Base-by-base conservation (phyloP, 2,888 invertebrate genomes). In the Eilema caniola region DNA sequence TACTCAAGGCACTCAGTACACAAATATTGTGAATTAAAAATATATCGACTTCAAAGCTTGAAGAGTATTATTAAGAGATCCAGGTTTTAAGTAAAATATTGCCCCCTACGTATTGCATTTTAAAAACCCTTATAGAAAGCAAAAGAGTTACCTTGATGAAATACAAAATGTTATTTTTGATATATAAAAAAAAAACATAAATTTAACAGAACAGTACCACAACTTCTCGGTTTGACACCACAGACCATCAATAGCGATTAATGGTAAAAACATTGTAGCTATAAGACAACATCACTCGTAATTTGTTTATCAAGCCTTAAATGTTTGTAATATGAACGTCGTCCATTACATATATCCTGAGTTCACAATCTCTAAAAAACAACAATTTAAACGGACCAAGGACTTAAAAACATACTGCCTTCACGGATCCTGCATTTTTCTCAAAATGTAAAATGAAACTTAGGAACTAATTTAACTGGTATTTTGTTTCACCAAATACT, bases 161-260 rank as follows among this genome's bases (percentile, higher is more conserved):
- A 80, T 70, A 73, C 64, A 77, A 76, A 70, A 73, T 71, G 77
- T 81, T 79, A 82, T 71, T 78, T 67, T 73, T 37, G 61, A 74
- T 69, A 73, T 28, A 64, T 57, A 20, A 71, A 76, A 71, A 73
- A 67, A 70, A 67, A 69, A 70, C 63, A 57, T 31, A 62, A 62
- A 83, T 86, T 87, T 86, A 89, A 88, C 82, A 88, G 89, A 92
- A 92, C 93, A 93, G 92, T 89, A 89, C 88, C 85, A 89, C 81
- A 88, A 89, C 72, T 71, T 76, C 66, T 83, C 74, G 73, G 71
- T 85, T 84, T 79, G 79, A 81, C 85, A 79, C 77, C 76, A 81
- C 77, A 80, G 83, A 76, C 84, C 79, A 82, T 82, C 78, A 85
- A 83, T 82, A 89, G 88, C 89, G 86, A 86, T 86, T 82, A 86